Percentiles rank a stretch among this genome's conserved stretches.
phyloP scores from a whole-genome alignment of 23 tunicate genomes.

The Styela plicata region DNA sequence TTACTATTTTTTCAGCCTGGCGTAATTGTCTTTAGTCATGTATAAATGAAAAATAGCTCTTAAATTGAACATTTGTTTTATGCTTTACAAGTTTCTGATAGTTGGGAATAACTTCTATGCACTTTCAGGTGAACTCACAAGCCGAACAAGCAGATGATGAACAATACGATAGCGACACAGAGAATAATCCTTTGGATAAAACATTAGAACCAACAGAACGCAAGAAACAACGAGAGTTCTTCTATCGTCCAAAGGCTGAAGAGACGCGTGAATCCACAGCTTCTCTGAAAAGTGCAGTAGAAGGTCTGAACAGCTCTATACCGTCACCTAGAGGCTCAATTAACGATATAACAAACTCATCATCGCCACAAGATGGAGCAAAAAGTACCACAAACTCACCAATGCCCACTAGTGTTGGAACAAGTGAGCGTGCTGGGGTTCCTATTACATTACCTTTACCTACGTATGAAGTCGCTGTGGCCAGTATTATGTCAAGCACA shows the following conservation, averaged over 20 bases:
- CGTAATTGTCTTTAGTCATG: too few species aligned
- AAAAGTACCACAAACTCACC: not conserved
- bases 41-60: too few species aligned
- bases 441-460: constrained; percentile 12
- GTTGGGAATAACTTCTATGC: too few species aligned
- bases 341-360: not conserved
- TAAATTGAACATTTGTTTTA: too few species aligned
- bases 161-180: not conserved
- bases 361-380: not conserved
- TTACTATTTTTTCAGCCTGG: too few species aligned
- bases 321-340: not conserved
- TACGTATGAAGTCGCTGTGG: not conserved
- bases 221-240: not conserved
- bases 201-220: not conserved
- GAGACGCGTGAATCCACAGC: not conserved
- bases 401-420: not conserved
- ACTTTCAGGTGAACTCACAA: not conserved
- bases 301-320: not conserved
- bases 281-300: not conserved
- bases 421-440: not conserved
- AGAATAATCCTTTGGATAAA: too few species aligned
- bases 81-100: too few species aligned
- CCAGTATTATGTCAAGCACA: not conserved
- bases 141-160: not conserved
- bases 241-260: not conserved